These are phyloP conservation scores for Panthera tigris DNA, from an alignment of 2,113 vertebrate genomes.

Conservation along the genomic window DNA sequence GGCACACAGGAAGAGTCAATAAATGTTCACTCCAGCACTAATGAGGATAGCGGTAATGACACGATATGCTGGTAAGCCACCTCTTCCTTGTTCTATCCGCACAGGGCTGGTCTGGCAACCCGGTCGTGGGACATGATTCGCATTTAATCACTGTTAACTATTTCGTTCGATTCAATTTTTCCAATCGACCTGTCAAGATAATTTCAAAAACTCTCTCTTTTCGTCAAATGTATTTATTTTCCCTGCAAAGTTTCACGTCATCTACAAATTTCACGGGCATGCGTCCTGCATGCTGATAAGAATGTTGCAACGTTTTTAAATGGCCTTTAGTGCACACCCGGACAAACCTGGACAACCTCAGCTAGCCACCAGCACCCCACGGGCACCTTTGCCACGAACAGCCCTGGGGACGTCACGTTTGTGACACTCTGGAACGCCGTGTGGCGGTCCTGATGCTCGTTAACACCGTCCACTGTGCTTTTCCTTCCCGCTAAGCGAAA, in stretches of 20 bases:
- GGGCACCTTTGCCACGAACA: neutral
- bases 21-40: neutral
- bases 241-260: neutral
- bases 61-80: neutral
- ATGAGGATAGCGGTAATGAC: neutral
- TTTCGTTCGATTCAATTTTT: neutral
- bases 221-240: neutral
- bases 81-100: neutral
- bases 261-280: neutral
- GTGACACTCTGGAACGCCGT: neutral
- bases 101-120: neutral
- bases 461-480: neutral
- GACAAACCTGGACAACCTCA: neutral
- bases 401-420: fast-evolving
- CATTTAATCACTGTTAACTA: neutral
- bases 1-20: neutral
- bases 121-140: neutral
- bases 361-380: neutral
- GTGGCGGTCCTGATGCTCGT: neutral
- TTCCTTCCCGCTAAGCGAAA: neutral
- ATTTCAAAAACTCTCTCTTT: neutral
- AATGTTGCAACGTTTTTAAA: neutral
- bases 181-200: neutral
- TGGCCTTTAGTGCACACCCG: neutral
- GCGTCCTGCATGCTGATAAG: neutral